Base-by-base conservation (phyloP, 2,888 invertebrate genomes). In the Chalcis sispes region DNA sequence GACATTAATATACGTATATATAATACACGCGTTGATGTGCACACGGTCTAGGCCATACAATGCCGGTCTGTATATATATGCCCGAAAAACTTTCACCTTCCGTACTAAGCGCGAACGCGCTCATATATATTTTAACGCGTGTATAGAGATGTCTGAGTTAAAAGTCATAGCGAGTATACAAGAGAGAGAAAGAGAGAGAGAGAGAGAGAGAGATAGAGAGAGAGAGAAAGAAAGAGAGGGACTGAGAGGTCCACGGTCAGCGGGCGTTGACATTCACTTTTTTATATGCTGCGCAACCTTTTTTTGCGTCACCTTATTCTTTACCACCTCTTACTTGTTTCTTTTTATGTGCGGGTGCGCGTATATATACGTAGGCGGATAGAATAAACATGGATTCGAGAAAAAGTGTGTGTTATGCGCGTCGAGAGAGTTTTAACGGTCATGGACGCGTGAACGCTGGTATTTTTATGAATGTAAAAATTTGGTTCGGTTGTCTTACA, bases 81-180 rank as follows among this genome's bases (percentile, higher is more conserved):
- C 82, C 84, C 81, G 78, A 84, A 82, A 84, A 86, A 85, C 86
- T 86, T 86, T 86, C 86, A 86, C 85, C 83, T 81, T 83, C 82
- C 75, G 64, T 73, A 69, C 65, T 69, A 72, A 56, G 50, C 73
- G 67, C 78, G 75, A n/a, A 2, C 13, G 18, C 13, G 7, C n/a
- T 32, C 20, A 7, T 52, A 40, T 18, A 36, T 48, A 29, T 23
- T 15, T 42, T 4, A n/a, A 52, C 29, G 46, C 13, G 7, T 54
- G 29, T 46, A 25, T 46, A 20, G 23, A n/a, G n/a, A n/a, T n/a
- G n/a, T n/a, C n/a, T n/a, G n/a, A n/a, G n/a, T n/a, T n/a, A n/a
- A n/a, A n/a, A n/a, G n/a, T n/a, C n/a, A n/a, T n/a, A n/a, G n/a
- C n/a, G n/a, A n/a, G n/a, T n/a, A n/a, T n/a, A n/a, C n/a, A n/a